These are phyloP conservation scores for Yoshiicerus persimilis DNA, from an alignment of 1,140 invertebrate species.

Conservation along the genomic window DNA sequence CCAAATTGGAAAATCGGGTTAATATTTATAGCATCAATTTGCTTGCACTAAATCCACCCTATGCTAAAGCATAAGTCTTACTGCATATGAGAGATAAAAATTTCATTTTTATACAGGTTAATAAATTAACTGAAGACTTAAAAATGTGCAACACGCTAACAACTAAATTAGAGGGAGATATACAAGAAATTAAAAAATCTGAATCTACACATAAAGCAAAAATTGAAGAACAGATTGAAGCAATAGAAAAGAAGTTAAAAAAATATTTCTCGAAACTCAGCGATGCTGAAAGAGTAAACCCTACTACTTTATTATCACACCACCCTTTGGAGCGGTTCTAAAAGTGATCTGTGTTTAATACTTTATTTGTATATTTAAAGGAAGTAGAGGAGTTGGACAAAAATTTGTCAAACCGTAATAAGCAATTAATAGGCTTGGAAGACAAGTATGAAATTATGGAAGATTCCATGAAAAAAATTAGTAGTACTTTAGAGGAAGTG, in stretches of 20 bases:
- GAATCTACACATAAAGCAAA: background rate
- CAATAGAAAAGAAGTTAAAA: background rate
- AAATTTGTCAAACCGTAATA: background rate
- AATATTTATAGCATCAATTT: background rate
- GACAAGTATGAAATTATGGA: background rate
- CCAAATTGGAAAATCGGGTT: background rate
- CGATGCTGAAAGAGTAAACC: background rate
- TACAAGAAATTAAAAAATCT: background rate
- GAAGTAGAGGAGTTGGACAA: background rate
- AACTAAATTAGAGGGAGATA: background rate
- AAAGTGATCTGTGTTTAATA: background rate
- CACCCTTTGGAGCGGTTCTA: too few relatives aligned
- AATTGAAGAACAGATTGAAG: background rate
- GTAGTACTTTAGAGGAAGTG: background rate
- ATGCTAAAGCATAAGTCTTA: too few relatives aligned
- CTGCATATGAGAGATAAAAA: too few relatives aligned
- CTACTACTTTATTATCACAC: too few relatives aligned
- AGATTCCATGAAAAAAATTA: background rate
- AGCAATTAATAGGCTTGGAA: background rate
- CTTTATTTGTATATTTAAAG: background rate
- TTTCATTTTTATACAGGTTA: background rate
- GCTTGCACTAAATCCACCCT: too few relatives aligned
- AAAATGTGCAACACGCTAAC: background rate
- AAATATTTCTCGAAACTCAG: background rate
- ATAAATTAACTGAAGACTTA: background rate